phyloP scores from a whole-genome alignment of 2,113 vertebrate species.

The Sinocyclocheilus maitianheensis region DNA sequence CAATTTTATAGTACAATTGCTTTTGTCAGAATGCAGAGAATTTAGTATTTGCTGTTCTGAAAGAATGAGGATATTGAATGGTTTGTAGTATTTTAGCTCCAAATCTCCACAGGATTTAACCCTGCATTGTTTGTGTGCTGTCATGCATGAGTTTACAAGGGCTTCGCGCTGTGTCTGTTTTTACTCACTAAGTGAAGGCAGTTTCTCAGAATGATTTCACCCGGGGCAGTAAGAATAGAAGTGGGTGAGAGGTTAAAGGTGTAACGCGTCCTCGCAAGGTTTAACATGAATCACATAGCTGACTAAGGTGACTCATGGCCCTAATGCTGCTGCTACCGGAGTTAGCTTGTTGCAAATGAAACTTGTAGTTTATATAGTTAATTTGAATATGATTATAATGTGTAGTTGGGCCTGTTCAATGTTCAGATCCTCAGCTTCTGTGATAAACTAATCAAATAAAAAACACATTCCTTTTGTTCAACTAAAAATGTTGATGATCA shows the following conservation, averaged over 20 bases:
- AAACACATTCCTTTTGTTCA: background rate
- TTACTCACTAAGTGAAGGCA: background rate
- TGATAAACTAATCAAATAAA: background rate
- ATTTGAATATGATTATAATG: background rate
- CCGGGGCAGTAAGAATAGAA: constrained; percentile 36
- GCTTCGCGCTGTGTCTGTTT: background rate
- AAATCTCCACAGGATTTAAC: background rate
- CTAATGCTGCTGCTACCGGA: background rate
- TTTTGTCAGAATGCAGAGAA: background rate
- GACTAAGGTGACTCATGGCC: background rate
- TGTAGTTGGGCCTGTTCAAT: background rate
- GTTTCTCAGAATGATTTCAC: background rate
- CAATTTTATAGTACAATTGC: background rate
- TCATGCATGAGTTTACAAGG: background rate
- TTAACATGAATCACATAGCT: background rate
- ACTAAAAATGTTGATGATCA: background rate
- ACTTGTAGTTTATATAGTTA: background rate
- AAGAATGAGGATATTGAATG: background rate
- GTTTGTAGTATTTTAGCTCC: background rate
- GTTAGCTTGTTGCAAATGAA: background rate
- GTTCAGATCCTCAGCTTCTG: background rate
- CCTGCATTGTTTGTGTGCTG: background rate
- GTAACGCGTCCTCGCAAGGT: constrained; percentile 37
- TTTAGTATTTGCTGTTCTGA: background rate
- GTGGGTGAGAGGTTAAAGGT: constrained; percentile 55